Conservation (phyloP, 2,113 vertebrate species). For the Lathamus discolor region DNA sequence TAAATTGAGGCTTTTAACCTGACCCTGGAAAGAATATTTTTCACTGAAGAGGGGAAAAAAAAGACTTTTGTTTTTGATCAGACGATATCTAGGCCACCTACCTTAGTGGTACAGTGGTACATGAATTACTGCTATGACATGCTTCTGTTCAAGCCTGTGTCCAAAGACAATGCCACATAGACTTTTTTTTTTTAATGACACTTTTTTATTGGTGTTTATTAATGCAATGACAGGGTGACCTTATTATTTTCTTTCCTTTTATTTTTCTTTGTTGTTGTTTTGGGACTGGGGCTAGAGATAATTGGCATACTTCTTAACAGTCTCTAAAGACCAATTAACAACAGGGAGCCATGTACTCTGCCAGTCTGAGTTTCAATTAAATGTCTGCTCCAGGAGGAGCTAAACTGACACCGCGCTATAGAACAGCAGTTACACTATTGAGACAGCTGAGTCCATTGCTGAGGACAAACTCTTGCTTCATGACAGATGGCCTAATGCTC, state of each 20-base stretch:
- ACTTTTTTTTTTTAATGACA: background rate
- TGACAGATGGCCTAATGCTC: constrained; percentile 35
- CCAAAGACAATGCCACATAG: background rate
- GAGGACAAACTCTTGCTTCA: constrained; percentile 34
- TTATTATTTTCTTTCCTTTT: constrained; percentile 21
- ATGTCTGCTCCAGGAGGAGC: constrained; percentile 37
- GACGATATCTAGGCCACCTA: background rate
- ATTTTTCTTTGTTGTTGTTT: background rate
- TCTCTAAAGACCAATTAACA: constrained; percentile 74
- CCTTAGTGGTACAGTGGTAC: background rate
- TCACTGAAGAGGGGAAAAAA: background rate
- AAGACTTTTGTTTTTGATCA: background rate
- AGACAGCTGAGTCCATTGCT: constrained; percentile 15
- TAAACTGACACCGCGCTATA: constrained; percentile 18
- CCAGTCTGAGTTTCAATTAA: constrained; percentile 63
- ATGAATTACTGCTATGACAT: background rate
- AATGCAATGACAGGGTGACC: constrained; percentile 37
- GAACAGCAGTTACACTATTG: constrained; percentile 13
- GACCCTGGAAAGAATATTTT: background rate
- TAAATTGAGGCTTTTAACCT: background rate
- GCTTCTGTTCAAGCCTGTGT: background rate
- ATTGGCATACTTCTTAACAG: constrained; percentile 46
- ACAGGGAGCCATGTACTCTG: constrained; percentile 46
- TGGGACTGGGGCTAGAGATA: constrained; percentile 33
- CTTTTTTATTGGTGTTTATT: constrained; percentile 2